A percentile compares a stretch with the other conserved stretches of the same genome.
Evolutionary conservation across 2,888 invertebrate species (phyloP).

Genomic region (Megalurothrips usitatus): DNA sequence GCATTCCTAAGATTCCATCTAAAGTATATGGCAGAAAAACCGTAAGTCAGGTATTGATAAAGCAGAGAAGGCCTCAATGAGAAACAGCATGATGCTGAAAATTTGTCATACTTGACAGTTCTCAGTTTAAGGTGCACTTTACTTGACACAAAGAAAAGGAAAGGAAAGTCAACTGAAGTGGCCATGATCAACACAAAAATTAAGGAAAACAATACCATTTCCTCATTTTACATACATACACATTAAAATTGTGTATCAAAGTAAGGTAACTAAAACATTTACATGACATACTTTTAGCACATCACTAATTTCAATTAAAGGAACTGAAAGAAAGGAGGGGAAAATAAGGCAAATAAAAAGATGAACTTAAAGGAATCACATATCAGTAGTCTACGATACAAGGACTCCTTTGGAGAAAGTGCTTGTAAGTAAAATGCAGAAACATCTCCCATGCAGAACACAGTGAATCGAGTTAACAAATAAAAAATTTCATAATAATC

Average conservation of each 20-base stretch:
- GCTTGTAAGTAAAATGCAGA: conserved; percentile 8
- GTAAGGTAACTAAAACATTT: not conserved
- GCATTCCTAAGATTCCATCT: too few relatives aligned
- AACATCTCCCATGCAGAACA: not conserved
- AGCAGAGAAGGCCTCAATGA: too few relatives aligned
- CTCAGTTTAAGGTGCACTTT: too few relatives aligned
- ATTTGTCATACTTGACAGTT: too few relatives aligned
- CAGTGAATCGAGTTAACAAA: not conserved
- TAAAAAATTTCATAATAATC: not conserved
- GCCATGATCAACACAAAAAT: not conserved
- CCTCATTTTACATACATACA: not conserved
- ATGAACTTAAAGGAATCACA: not conserved
- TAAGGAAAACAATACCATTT: not conserved
- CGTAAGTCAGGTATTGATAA: too few relatives aligned
- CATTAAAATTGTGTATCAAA: not conserved
- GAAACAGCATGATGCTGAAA: too few relatives aligned
- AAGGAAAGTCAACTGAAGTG: not conserved
- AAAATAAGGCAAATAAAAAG: not conserved
- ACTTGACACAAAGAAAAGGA: not conserved
- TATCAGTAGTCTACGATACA: not conserved
- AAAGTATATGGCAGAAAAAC: too few relatives aligned
- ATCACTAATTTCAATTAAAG: not conserved
- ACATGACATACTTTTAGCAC: not conserved
- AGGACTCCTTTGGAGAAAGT: not conserved
- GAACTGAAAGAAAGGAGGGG: not conserved